Evolutionary conservation across 2,888 invertebrate species (phyloP), one percentile per base, ranked within the genome.

Genomic region (Melinaea menophilus): DNA sequence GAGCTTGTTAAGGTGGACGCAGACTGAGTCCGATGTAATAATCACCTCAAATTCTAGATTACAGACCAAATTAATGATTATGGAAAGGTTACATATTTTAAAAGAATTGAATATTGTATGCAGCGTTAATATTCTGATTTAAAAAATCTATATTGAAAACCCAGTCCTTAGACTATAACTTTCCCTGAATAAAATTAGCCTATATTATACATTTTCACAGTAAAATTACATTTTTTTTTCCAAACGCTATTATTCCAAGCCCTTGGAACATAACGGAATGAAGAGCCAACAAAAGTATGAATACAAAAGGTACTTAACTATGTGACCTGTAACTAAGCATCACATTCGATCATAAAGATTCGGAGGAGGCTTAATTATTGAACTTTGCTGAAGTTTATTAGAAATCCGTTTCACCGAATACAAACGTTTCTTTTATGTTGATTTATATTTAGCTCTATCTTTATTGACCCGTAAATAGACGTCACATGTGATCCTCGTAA

Each of bases 11-110:
- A 77, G 75, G 3, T 90, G 88, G 88, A 81, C 71, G 47, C 83
- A 82, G 61, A 88, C 86, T 0, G 85, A 85, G 60, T 71, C 81
- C 11, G 88, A 90, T 61, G 77, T 90, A 12, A 75, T 72, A 60
- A 82, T 90, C 67, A 76, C 84, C 7, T 81, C 88, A 0, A 72
- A 79, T 7, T 87, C 90, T 3, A 78, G 79, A 48, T 76, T 90
- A 11, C 84, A 86, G 61, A 82, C 84, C 0, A 88, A 89, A 71
- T 74, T 90, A 59, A 85, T 88, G 84, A 86, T 90, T 66, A 82
- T 89, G 88, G 90, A 88, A 66, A 83, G 82, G 77, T 37, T n/a
- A 11, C 46, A 55, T 45, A 3, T 37, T 58, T 22, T 22, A 22
- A 22, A 22, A 22, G 1, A 22, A 22, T 22, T 22, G 0, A 22